Evolutionary conservation across 2,797 vertebrate genomes (phyloP).

Genomic region (Cephalopachus bancanus): DNA sequence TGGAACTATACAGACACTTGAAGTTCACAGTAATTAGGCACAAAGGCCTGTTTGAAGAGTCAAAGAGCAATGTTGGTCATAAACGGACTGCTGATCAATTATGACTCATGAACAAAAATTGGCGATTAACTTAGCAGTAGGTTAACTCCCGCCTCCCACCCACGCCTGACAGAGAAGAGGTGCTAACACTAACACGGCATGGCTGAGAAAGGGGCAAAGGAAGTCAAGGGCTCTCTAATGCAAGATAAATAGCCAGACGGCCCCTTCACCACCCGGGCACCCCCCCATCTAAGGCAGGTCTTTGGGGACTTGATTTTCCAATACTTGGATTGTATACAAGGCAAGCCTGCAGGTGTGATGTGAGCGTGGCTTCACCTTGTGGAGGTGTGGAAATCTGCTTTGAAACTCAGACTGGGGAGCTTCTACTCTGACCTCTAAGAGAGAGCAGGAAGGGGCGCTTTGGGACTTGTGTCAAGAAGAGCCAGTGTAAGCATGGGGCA

Average conservation of each 20-base stretch:
- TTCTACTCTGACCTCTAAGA: background rate
- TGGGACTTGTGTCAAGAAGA: background rate
- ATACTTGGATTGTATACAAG: background rate
- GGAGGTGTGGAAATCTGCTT: background rate
- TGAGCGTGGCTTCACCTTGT: background rate
- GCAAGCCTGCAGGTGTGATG: background rate
- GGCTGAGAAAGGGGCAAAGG: background rate
- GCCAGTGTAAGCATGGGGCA: too few relatives aligned
- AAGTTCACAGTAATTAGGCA: conserved; percentile 32
- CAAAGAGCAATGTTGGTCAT: background rate
- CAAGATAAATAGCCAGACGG: fast-evolving
- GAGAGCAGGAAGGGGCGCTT: background rate
- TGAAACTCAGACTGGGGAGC: background rate
- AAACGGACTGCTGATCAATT: conserved; percentile 56
- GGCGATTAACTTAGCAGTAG: conserved; percentile 52
- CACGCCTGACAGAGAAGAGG: background rate
- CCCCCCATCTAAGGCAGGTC: background rate
- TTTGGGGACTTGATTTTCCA: background rate
- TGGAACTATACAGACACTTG: background rate
- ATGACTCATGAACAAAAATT: background rate
- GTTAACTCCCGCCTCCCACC: background rate
- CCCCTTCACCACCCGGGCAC: fast-evolving
- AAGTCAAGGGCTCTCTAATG: background rate
- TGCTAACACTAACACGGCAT: background rate
- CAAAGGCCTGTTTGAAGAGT: conserved; percentile 54